A percentile compares a stretch with the other conserved stretches of the same genome.
Evolutionary conservation across 30 jellyfish, hydroid and myxozoan species (phyloP).

Genomic region (Aurelia sp.): DNA sequence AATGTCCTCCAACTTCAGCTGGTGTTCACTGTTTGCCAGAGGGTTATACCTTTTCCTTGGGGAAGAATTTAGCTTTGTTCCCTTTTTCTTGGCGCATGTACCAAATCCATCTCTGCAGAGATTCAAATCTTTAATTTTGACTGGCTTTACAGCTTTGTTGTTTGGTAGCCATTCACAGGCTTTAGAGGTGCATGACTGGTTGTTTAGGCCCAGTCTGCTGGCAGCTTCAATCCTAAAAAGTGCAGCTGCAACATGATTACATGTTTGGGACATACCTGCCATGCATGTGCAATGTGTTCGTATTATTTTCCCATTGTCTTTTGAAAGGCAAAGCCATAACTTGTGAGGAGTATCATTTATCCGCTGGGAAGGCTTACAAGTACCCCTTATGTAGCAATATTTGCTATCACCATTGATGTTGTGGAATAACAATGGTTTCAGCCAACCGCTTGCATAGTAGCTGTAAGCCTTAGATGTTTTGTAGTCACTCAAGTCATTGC

Average conservation of each 20-base stretch:
- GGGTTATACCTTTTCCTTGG: constrained; percentile 42
- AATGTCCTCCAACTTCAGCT: constrained; percentile 5
- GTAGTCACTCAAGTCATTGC: constrained; percentile 62
- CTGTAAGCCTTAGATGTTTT: constrained; percentile 67
- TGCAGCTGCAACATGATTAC: constrained; percentile 37
- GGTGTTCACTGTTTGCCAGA: constrained; percentile 10
- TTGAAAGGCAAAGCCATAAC: constrained; percentile 51
- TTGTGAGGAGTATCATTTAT: constrained; percentile 23
- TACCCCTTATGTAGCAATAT: constrained; percentile 11
- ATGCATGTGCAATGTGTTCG: constrained; percentile 50
- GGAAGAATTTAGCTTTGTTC: constrained; percentile 11
- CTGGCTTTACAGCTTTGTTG: constrained; percentile 40
- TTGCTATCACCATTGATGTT: constrained; percentile 16
- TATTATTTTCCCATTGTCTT: constrained; percentile 37
- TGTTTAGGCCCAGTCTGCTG: constrained; percentile 41
- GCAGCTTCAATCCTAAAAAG: constrained; percentile 70
- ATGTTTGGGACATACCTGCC: constrained; percentile 60
- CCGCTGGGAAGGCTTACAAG: constrained; percentile 4
- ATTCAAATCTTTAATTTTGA: constrained; percentile 30
- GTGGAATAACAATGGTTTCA: constrained; percentile 12
- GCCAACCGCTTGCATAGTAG: constrained; percentile 56
- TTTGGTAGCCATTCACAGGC: constrained; percentile 68
- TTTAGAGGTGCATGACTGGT: constrained; percentile 48
- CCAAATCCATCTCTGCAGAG: constrained; percentile 36
- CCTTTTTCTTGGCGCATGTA: constrained; percentile 2